Percentiles rank a stretch among this genome's conserved stretches.
These are phyloP conservation scores for Norana najaformis DNA, from an alignment of 2,888 invertebrate species.

Conservation along the genomic window DNA sequence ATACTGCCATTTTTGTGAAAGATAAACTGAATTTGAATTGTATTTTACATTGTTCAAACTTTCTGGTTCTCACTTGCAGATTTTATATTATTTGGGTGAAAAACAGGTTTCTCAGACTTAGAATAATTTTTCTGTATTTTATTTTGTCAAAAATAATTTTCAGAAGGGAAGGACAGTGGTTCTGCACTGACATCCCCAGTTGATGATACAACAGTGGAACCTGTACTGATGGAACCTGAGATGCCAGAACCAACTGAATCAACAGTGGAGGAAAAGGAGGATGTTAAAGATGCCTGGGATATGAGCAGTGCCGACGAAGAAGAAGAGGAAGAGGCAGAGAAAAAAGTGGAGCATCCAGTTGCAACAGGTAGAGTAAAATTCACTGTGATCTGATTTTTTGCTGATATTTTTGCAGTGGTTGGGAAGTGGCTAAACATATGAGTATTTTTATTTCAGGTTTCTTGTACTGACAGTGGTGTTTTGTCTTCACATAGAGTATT, in stretches of 20 bases:
- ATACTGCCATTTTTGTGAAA: background rate
- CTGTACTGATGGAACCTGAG: conserved; percentile 7
- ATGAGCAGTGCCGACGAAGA: conserved; percentile 62
- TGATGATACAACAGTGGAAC: conserved; percentile 3
- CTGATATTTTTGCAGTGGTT: background rate
- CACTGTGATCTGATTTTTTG: background rate
- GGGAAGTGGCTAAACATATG: background rate
- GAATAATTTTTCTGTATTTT: background rate
- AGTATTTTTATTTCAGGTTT: background rate
- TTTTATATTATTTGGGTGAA: background rate
- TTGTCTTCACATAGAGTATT: background rate
- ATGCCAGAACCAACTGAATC: conserved; percentile 26
- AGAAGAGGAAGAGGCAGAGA: conserved; percentile 74
- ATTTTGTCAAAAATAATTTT: background rate
- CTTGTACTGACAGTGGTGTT: no score
- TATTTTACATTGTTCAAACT: background rate
- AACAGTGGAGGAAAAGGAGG: conserved; percentile 36
- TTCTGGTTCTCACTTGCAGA: background rate
- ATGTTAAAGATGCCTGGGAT: conserved; percentile 42
- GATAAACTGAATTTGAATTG: no score
- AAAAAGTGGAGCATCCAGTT: conserved; percentile 41
- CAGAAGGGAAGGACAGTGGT: conserved; percentile 1
- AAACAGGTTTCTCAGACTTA: background rate
- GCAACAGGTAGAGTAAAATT: conserved; percentile 57
- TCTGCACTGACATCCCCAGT: background rate